Evolutionary conservation across 2,113 vertebrate genomes (phyloP).

Genomic region (Helogale parvula): DNA sequence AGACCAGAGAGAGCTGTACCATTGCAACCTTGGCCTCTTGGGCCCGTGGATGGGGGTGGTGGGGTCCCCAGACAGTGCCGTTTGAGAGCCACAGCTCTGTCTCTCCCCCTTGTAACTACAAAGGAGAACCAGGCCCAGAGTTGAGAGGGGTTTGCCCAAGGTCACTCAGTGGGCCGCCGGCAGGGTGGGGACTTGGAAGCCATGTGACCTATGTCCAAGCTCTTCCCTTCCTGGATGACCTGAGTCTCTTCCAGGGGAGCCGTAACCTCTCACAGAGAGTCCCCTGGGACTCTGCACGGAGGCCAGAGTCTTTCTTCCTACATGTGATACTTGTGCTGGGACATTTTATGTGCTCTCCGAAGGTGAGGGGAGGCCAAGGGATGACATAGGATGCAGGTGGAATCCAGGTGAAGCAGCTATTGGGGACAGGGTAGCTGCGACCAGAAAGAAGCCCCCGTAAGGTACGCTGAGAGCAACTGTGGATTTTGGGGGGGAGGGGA

Average conservation of each 20-base stretch:
- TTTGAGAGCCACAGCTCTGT: not conserved
- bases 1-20: not conserved
- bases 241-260: no score
- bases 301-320: not conserved
- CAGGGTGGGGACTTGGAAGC: not conserved
- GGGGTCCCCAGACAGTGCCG: not conserved
- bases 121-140: not conserved
- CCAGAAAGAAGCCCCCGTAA: not conserved
- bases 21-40: not conserved
- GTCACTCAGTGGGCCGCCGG: not conserved
- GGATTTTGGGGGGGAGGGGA: not conserved
- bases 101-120: not conserved
- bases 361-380: not conserved
- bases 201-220: not conserved
- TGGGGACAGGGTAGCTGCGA: not conserved
- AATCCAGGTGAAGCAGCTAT: not conserved
- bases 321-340: not conserved
- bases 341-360: not conserved
- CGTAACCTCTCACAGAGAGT: not conserved
- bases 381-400: not conserved
- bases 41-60: rapidly evolving
- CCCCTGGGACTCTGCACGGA: not conserved
- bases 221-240: not conserved
- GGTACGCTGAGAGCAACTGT: not conserved
- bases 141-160: not conserved